Evolutionary conservation across 2,113 vertebrate species (phyloP).

Genomic region (Cricetomys ansorgei): DNA sequence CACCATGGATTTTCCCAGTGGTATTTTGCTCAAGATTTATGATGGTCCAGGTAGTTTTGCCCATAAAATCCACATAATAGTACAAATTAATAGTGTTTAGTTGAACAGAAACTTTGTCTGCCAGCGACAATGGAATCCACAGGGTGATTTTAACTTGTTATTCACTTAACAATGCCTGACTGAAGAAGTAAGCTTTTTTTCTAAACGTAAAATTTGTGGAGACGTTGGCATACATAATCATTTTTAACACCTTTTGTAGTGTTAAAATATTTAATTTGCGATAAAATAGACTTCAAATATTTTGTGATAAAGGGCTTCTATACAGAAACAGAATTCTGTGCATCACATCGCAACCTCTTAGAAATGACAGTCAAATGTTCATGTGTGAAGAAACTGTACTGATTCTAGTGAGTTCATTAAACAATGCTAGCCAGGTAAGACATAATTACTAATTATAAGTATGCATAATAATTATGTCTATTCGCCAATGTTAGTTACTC

Average conservation of each 20-base stretch:
- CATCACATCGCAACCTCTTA: not conserved
- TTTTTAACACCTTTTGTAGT: constrained; percentile 49
- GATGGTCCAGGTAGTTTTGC: constrained; percentile 72
- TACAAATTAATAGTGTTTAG: constrained; percentile 68
- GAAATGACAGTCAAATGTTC: not conserved
- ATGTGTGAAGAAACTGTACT: not conserved
- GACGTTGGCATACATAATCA: not conserved
- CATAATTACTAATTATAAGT: not conserved
- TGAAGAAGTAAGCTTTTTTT: constrained; percentile 37
- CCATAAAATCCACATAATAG: constrained; percentile 74
- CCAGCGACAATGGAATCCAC: constrained; percentile 80
- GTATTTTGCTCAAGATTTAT: constrained; percentile 80
- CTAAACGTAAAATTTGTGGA: constrained; percentile 20
- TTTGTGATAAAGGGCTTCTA: constrained; percentile 16
- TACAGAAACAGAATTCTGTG: constrained; percentile 4
- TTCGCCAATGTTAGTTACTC: not conserved
- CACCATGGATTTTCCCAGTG: constrained; percentile 62
- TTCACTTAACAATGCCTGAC: constrained; percentile 54
- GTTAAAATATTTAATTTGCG: too few species aligned
- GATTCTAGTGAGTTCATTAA: not conserved
- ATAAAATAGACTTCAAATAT: constrained; percentile 52
- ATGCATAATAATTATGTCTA: not conserved
- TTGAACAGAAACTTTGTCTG: constrained; percentile 79
- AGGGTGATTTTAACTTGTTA: constrained; percentile 75
- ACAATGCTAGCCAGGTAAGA: not conserved